Percentiles rank a stretch among this genome's conserved stretches.
phyloP scores from a whole-genome alignment of 2,797 vertebrate genomes.

The Falco cherrug region DNA sequence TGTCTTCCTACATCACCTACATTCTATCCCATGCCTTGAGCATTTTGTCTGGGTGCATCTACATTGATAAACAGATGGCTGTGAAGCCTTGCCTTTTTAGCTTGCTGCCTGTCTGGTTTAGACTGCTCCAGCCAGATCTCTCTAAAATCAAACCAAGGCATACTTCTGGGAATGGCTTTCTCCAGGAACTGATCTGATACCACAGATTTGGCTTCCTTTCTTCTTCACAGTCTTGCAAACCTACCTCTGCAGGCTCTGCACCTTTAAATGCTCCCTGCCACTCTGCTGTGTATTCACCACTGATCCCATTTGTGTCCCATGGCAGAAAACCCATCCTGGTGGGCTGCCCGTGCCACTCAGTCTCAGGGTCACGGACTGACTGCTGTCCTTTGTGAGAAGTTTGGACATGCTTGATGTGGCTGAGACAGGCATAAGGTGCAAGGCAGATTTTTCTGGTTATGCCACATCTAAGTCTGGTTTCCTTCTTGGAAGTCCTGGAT shows the following conservation, averaged over 20 bases:
- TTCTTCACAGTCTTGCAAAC: neutral
- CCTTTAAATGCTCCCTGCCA: neutral
- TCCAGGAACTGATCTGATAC: neutral
- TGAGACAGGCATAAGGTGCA: neutral
- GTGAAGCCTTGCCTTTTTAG: neutral
- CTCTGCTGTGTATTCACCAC: neutral
- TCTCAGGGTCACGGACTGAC: neutral
- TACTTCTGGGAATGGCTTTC: neutral
- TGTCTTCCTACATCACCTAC: neutral
- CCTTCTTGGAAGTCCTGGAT: neutral
- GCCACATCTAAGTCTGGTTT: neutral
- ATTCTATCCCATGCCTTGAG: neutral
- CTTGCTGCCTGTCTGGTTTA: neutral
- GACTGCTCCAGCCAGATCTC: neutral
- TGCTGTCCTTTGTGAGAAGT: neutral
- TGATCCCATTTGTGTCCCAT: accelerated
- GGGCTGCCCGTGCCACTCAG: neutral
- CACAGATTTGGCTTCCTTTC: neutral
- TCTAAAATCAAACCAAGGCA: neutral
- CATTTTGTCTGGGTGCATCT: neutral
- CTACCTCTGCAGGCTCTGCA: neutral
- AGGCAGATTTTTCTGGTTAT: neutral
- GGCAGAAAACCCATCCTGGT: neutral
- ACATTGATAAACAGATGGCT: neutral
- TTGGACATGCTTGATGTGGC: neutral